Evolutionary conservation across 1,140 invertebrate species (phyloP), one percentile per base, ranked within the genome.

Genomic region (Bombyx mandarina): DNA sequence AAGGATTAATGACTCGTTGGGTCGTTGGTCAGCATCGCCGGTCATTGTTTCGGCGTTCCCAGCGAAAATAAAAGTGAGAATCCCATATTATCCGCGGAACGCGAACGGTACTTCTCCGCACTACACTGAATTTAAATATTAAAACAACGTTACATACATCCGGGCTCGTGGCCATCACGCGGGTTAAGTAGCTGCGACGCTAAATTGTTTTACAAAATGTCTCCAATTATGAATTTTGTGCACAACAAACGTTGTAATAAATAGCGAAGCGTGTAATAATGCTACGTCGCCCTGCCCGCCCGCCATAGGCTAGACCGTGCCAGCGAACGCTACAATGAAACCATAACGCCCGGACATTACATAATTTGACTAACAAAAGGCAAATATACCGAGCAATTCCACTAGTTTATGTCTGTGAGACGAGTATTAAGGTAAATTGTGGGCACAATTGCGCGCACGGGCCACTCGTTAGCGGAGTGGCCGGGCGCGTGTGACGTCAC

Each of bases 381-480:
- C 72, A 69, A 80, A 77, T 73, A 75, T 74, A 71, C 62, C 69
- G 48, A 66, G 66, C 69, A 61, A 75, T 77, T 75, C 63, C 58
- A 73, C 73, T 79, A 74, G 72, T 83, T 81, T 79, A 79, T 81
- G 73, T 78, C 67, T 66, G 70, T 64, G 67, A 70, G 64, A 73
- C 69, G 66, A 66, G 74, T 76, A 84, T 86, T 82, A 83, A 82
- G 72, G 80, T 85, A 85, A 84, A 85, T 83, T 82, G 79, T 77
- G 58, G 42, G 62, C 63, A 83, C 72, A 80, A 80, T 82, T 81
- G 79, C 72, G 69, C 67, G 78, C 84, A 85, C 84, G 80, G 75
- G 83, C 75, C 79, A 74, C 73, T 83, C 80, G 82, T 86, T 81
- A 86, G 67, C 62, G 55, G 52, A 53, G 55, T 53, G 45, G 62